A percentile compares a stretch with the other conserved stretches of the same genome.
Conservation (phyloP, 2,888 invertebrate genomes). For the Ophion ellenae region DNA sequence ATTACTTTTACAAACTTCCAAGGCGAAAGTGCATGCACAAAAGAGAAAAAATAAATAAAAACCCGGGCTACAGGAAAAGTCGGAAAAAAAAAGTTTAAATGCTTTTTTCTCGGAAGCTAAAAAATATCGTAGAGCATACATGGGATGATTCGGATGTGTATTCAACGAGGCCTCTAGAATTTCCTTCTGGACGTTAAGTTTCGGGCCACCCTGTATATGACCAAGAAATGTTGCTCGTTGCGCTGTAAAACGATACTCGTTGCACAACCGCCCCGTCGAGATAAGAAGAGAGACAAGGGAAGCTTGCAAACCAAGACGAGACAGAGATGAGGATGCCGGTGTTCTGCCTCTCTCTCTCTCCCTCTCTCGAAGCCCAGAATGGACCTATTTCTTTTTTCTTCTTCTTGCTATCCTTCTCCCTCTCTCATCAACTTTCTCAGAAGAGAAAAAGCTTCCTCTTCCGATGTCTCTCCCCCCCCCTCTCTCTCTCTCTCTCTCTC, state of each 20-base stretch:
- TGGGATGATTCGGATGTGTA: no score
- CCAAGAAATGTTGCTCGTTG: conserved; percentile 25
- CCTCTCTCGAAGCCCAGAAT: not conserved
- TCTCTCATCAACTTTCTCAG: no score
- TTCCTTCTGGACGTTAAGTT: no score
- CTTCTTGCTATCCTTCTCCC: not conserved
- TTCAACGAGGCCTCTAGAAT: no score
- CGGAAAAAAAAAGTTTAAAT: no score
- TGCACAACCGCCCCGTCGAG: conserved; percentile 52
- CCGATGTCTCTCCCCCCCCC: not conserved
- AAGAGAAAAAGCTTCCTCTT: no score
- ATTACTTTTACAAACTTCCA: no score
- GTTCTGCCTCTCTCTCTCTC: not conserved
- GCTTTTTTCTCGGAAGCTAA: no score
- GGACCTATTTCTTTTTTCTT: conserved; percentile 12
- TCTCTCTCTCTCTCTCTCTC: not conserved
- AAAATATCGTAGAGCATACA: no score
- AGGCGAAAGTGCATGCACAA: no score
- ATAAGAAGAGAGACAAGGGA: conserved; percentile 47
- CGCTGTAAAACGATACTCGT: conserved; percentile 49
- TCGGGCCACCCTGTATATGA: not conserved
- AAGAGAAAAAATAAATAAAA: no score
- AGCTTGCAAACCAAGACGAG: conserved; percentile 19
- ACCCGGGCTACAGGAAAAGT: no score
- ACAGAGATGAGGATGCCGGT: conserved; percentile 12